These are phyloP conservation scores for Stictonetta naevosa DNA, from an alignment of 2,113 vertebrate genomes.

Conservation along the genomic window DNA sequence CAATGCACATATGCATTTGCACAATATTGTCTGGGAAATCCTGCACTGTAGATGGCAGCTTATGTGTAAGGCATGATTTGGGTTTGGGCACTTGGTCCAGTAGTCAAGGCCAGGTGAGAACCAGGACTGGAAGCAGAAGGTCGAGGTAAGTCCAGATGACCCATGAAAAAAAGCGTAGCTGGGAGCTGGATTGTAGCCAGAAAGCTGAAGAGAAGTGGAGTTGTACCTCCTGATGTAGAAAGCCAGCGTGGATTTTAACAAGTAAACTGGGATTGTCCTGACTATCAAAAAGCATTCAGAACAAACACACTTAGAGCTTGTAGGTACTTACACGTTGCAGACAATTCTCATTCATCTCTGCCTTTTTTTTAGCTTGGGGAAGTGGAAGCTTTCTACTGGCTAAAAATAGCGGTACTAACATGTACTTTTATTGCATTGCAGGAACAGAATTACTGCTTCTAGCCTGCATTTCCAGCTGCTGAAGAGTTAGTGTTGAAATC, in stretches of 20 bases:
- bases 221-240: neutral
- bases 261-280: neutral
- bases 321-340: neutral
- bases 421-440: neutral
- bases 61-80: neutral
- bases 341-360: neutral
- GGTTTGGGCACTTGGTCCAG: neutral
- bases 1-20: neutral
- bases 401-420: slow-evolving; percentile 64
- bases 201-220: neutral
- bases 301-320: neutral
- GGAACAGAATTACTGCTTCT: slow-evolving; percentile 9
- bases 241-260: neutral
- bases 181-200: neutral
- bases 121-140: neutral
- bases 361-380: slow-evolving; percentile 6
- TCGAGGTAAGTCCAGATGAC: neutral
- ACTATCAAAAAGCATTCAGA: neutral
- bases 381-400: slow-evolving; percentile 46
- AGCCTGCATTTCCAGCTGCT: slow-evolving; percentile 34
- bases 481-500: neutral
- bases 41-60: neutral
- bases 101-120: neutral
- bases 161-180: neutral
- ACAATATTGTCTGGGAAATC: neutral